Evolutionary conservation across 2,888 invertebrate species (phyloP), one percentile per base, ranked within the genome.

Genomic region (Apocheima hispidaria): DNA sequence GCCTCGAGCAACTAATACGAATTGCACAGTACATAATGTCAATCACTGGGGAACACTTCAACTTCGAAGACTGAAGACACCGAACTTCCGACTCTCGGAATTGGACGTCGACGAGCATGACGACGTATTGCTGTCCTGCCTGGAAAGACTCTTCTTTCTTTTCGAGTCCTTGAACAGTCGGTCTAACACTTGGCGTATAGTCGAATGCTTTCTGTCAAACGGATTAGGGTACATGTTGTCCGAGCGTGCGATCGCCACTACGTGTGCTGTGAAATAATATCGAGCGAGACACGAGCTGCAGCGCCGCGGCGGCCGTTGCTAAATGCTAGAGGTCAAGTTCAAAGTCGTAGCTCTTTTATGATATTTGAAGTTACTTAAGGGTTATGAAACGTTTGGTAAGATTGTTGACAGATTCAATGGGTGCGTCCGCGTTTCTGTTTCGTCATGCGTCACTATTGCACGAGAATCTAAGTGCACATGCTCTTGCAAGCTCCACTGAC

Each of bases 171-270:
- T 93, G 70, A 95, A 84, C 60, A 95, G 81, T 59, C 93, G 92
- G 74, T 95, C 95, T 71, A 95, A 82, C 72, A 95, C 93, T 82
- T 95, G 95, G 62, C 95, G 93, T 73, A 95, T 95, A 43, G 95
- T 95, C 62, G 95, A 95, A 84, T 95, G 95, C 78, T 95, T 95
- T 79, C 95, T 93, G 73, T 95, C 95, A 82, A 95, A 95, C 70
- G 95, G 95, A 80, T 95, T 95, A 20, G 95, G 95, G 84, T 94
- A 95, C 95, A 95, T 95, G 70, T 67, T 78, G 60, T 14, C 30
- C 60, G 66, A 23, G 14, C 84, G 83, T 82, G 80, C 81, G 82
- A 71, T 68, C 77, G 41, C 66, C 51, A 54, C 71, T 68, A 67
- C 73, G 68, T 50, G 67, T 73, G 68, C 73, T 76, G 65, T 54